Base-by-base conservation (phyloP, 2,888 invertebrate species). In the Metalampra italica region DNA sequence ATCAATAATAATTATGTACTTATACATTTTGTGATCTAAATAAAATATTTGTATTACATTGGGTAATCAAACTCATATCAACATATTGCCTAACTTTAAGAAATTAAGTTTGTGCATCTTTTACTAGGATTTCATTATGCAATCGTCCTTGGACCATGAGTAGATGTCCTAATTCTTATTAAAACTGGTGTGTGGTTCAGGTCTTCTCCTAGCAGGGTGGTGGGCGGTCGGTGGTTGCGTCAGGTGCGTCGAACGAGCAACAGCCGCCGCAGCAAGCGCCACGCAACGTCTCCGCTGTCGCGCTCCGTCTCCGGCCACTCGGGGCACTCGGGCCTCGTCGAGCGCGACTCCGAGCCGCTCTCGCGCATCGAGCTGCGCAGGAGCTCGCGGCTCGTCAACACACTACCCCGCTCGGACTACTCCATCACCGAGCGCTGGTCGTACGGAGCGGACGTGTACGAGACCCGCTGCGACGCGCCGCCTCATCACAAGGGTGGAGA, bases 391-490 rank as follows among this genome's bases (percentile, higher is more conserved):
- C 90, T 91, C 78, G 86, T 86, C 56, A 82, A 74, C 68, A 74
- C 84, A 40, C 71, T 83, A 43, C 87, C 87, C 39, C 74, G 87
- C 56, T 89, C 88, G 38, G 88, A 91, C 75, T 88, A 88, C 82
- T 91, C 91, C 69, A 90, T 90, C 60, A 84, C 90, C 64, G 91
- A 91, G 78, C 91, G 90, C 73, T 91, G 91, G 87, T 89, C 90
- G 43, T 91, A 84, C 88, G 91, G 84, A 62, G 86, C 80, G 56
- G 90, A 81, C 89, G 90, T 82, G 54, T 90, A 89, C 87, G 88
- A 89, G 62, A 87, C 88, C 38, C 87, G 88, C 64, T 86, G 81
- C 70, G 85, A 84, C 53, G 75, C 82, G 32, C 62, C 82, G 32
- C 62, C 71, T 50, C 73, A 81, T 50, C 72, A 67, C 44, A 82